Percentiles rank a stretch among this genome's conserved stretches.
Evolutionary conservation across 1,140 invertebrate species (phyloP).

Genomic region (Trialeurodes vaporariorum): DNA sequence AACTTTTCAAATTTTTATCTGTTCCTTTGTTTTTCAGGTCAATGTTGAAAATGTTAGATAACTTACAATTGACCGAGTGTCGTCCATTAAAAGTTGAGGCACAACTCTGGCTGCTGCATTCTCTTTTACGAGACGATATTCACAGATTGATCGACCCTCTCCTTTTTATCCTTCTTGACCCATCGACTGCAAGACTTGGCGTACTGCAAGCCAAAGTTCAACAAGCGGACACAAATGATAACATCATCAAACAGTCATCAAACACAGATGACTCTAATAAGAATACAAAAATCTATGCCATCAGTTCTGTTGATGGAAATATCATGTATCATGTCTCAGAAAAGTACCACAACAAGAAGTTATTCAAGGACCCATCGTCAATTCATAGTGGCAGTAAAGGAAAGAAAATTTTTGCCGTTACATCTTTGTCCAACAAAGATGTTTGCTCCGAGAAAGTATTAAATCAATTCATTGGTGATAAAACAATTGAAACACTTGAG

Average conservation of each 20-base stretch:
- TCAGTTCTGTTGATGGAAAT: slow-evolving; percentile 74
- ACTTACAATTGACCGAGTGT: slow-evolving; percentile 52
- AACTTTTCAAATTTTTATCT: slow-evolving; percentile 4
- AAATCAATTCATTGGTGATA: background rate
- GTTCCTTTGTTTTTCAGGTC: slow-evolving; percentile 39
- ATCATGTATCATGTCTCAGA: slow-evolving; percentile 63
- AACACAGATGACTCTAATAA: slow-evolving; percentile 10
- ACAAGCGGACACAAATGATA: slow-evolving; percentile 29
- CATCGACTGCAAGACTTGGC: slow-evolving; percentile 71
- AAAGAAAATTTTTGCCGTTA: slow-evolving; percentile 19
- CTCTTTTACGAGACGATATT: slow-evolving; percentile 62
- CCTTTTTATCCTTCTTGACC: slow-evolving; percentile 62
- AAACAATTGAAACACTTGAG: background rate
- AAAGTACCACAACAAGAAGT: slow-evolving; percentile 9
- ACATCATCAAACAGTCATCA: slow-evolving; percentile 4
- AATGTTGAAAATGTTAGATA: slow-evolving; percentile 63
- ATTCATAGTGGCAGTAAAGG: slow-evolving; percentile 7
- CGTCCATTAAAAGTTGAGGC: slow-evolving; percentile 55
- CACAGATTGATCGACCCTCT: slow-evolving; percentile 66
- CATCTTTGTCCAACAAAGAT: slow-evolving; percentile 18
- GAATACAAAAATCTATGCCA: slow-evolving; percentile 61
- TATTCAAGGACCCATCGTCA: slow-evolving; percentile 2
- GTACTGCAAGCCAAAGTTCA: slow-evolving; percentile 72
- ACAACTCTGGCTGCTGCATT: slow-evolving; percentile 58
- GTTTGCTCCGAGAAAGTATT: background rate